Percentiles rank a stretch among this genome's conserved stretches.
Conservation (phyloP, 2,113 vertebrate genomes). For the Felis catus region F.catus_Fca126_mat1.0 CM031412.1:231502001-231502500, state of each 20-base stretch:
- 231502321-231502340: not conserved
- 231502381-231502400: not conserved
- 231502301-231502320: not conserved
- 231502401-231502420: rapidly evolving
- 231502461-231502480: not conserved
- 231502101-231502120: not conserved
- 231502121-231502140: too few relatives aligned
- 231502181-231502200: not conserved
- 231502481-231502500: not conserved
- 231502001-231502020: too few relatives aligned
- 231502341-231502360: not conserved
- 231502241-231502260: not conserved
- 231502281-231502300: not conserved
- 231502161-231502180: not conserved
- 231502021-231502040: too few relatives aligned
- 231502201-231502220: not conserved
- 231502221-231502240: not conserved
- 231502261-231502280: not conserved
- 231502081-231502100: too few relatives aligned
- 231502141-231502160: not conserved
- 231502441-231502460: not conserved
- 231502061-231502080: not conserved
- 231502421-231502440: rapidly evolving
- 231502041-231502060: too few relatives aligned
- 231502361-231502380: not conserved